Evolutionary conservation across 2,113 vertebrate species (phyloP), one percentile per base, ranked within the genome.

Genomic region (Colinus virginianus): DNA sequence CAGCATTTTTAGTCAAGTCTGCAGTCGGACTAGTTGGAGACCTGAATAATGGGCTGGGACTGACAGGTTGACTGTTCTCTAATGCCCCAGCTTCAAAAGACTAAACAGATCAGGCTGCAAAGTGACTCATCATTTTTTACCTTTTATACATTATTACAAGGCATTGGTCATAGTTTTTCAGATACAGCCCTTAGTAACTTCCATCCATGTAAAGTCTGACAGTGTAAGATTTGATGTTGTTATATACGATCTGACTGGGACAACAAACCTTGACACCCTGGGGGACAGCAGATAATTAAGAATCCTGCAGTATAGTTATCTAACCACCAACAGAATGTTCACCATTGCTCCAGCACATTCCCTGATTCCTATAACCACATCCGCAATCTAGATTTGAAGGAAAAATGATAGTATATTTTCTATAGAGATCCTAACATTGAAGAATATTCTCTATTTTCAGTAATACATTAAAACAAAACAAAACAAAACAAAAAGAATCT

Each of bases 391-490:
- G 25, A 90, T 48, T 4, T 80, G 42, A 59, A 90, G 7, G 74
- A 88, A 93, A 5, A 69, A 49, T 1, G 43, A 15, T 55, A 32
- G 30, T 36, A 26, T 30, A 67, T 83, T 79, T 83, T 83, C 25
- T 74, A 8, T 42, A 67, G 75, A 88, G 40, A 69, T 4, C 55
- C 59, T 12, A 59, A 3, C 40, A 8, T 9, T 71, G 32, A 66
- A 34, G 23, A 91, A 86, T 38, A 49, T 49, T 84, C 56, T 84
- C 68, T 11, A 46, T 78, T 87, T 77, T 76, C 66, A 70, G 12
- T 43, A 48, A 11, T 69, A 61, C 1, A 12, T 40, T 40, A 34
- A 34, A 59, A 13, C 12, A 34, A 34, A 7, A 48, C 20, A 48
- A 51, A 49, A 26, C 23, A 49, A 25, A 51, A 36, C 36, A 36